Evolutionary conservation across 1,140 invertebrate species (phyloP).

Genomic region (Plodia interpunctella): DNA sequence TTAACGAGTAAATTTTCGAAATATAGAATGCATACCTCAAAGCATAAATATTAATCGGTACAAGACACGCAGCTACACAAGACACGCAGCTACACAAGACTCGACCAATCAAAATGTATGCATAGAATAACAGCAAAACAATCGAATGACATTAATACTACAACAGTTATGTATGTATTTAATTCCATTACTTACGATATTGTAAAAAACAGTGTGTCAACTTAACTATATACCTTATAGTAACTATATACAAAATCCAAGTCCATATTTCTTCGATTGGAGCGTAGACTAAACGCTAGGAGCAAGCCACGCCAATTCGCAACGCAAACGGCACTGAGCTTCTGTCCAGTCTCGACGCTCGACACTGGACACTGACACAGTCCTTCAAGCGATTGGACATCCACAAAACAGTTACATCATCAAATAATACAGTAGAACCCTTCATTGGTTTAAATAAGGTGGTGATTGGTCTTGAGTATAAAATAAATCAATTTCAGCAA

Average conservation of each 20-base stretch:
- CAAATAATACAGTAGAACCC: not conserved
- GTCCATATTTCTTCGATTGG: conserved; percentile 55
- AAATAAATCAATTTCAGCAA: not conserved
- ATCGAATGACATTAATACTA: conserved; percentile 52
- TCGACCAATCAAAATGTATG: conserved; percentile 25
- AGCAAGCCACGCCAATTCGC: conserved; percentile 37
- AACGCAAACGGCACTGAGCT: conserved; percentile 17
- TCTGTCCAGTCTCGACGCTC: not conserved
- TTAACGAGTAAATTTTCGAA: conserved; percentile 24
- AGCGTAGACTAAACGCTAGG: conserved; percentile 53
- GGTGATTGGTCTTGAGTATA: not conserved
- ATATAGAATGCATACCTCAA: conserved; percentile 4
- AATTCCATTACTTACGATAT: conserved; percentile 68
- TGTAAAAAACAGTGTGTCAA: conserved; percentile 73
- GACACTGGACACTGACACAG: not conserved
- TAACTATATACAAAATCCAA: conserved; percentile 73
- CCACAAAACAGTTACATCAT: not conserved
- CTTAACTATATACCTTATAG: conserved; percentile 65
- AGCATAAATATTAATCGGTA: conserved; percentile 20
- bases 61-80: conserved; percentile 29
- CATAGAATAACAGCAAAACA: conserved; percentile 38
- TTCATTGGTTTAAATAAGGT: not conserved
- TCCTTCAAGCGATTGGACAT: not conserved
- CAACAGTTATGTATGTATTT: conserved; percentile 69
- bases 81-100: conserved; percentile 33